Conservation (phyloP, 1,140 invertebrate genomes). For the Solenopsis invicta region DNA sequence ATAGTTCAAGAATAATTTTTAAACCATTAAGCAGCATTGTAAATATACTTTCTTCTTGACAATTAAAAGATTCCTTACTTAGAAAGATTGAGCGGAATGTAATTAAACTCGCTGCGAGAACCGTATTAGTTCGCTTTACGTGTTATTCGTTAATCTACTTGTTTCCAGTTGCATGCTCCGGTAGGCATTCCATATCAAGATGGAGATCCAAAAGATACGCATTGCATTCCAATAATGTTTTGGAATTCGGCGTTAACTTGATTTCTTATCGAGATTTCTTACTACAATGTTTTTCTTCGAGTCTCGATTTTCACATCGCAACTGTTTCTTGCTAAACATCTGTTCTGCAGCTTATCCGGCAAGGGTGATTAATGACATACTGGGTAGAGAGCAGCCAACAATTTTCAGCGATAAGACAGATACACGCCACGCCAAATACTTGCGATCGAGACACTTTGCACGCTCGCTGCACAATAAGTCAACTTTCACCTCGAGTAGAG, state of each 20-base stretch:
- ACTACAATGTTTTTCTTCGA: background rate
- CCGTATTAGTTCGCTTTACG: background rate
- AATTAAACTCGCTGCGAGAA: background rate
- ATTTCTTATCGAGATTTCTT: background rate
- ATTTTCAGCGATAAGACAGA: constrained; percentile 29
- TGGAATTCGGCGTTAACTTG: background rate
- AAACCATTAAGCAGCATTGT: background rate
- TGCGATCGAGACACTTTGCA: constrained; percentile 48
- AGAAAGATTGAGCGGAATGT: background rate
- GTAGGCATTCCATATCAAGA: background rate
- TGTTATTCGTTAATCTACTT: constrained; percentile 23
- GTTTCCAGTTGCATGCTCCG: constrained; percentile 35
- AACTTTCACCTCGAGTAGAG: constrained; percentile 55
- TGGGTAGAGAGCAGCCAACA: background rate
- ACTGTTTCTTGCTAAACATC: background rate
- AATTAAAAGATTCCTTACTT: background rate
- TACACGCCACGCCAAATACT: constrained; percentile 12
- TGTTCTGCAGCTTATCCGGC: background rate
- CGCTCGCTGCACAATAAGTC: constrained; percentile 50
- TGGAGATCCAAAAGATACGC: background rate
- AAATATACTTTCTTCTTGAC: constrained; percentile 22
- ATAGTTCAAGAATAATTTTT: background rate
- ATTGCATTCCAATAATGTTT: background rate
- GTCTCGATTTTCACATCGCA: background rate
- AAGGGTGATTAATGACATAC: constrained; percentile 3